Conservation (phyloP, 2,888 invertebrate species). For the Pyrgus malvae region DNA sequence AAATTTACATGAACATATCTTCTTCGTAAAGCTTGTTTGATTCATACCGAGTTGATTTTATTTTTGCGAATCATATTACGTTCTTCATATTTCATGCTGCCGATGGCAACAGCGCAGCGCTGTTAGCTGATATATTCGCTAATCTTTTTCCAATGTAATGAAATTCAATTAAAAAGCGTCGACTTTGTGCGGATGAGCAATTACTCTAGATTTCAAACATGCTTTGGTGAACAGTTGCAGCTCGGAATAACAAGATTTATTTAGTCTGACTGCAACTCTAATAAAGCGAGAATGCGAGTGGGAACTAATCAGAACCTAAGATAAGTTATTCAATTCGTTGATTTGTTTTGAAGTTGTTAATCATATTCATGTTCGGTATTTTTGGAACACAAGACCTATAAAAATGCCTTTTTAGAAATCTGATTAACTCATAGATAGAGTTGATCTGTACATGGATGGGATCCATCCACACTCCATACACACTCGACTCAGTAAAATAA, state of each 20-base stretch:
- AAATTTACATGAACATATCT: no score
- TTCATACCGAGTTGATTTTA: no score
- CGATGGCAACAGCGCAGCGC: neutral
- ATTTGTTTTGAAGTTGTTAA: no score
- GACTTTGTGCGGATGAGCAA: conserved; percentile 19
- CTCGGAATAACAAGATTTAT: conserved; percentile 11
- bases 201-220: conserved; percentile 19
- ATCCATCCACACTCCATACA: no score
- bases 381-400: no score
- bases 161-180: conserved; percentile 20
- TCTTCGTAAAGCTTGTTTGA: no score
- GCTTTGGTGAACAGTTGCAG: conserved; percentile 14
- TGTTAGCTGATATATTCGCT: neutral
- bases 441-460: no score
- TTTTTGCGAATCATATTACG: neutral
- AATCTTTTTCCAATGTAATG: conserved; percentile 12
- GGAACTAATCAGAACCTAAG: neutral
- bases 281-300: conserved; percentile 7
- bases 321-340: neutral
- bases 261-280: conserved; percentile 13
- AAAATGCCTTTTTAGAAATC: no score
- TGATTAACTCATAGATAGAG: no score
- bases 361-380: no score
- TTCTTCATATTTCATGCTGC: neutral
- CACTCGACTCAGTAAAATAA: no score